Evolutionary conservation across 1,140 invertebrate genomes (phyloP).

Genomic region (Cheumatopsyche charites): DNA sequence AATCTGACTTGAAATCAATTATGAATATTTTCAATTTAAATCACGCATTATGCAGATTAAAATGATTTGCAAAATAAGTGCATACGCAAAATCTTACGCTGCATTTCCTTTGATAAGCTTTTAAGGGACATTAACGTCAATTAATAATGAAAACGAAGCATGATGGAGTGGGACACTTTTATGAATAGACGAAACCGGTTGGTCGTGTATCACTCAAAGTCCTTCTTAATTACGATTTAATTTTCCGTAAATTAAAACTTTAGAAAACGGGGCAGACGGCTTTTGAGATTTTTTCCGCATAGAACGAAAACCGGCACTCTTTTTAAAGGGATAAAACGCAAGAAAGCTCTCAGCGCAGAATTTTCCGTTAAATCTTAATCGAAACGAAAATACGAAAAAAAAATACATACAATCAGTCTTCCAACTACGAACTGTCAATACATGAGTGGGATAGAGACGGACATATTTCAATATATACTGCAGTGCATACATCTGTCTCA

Average conservation of each 20-base stretch:
- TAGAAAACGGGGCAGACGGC: conserved; percentile 35
- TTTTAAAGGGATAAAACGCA: conserved; percentile 14
- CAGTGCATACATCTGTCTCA: too few relatives aligned
- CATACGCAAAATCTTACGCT: too few relatives aligned
- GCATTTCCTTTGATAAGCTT: too few relatives aligned
- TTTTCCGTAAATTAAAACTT: conserved; percentile 46
- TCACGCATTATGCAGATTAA: too few relatives aligned
- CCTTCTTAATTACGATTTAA: conserved; percentile 46
- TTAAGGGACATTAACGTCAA: background rate
- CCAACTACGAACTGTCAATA: too few relatives aligned
- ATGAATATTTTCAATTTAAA: too few relatives aligned
- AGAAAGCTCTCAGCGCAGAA: conserved; percentile 6
- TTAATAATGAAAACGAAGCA: conserved; percentile 24
- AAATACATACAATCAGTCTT: too few relatives aligned
- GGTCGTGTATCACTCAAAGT: conserved; percentile 43
- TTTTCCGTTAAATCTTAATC: background rate
- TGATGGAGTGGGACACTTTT: conserved; percentile 5
- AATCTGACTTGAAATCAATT: too few relatives aligned
- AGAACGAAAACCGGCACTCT: background rate
- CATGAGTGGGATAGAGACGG: too few relatives aligned
- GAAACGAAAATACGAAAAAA: too few relatives aligned
- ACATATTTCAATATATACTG: too few relatives aligned
- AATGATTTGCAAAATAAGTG: too few relatives aligned
- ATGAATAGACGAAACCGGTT: background rate
- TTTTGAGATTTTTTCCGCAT: conserved; percentile 26